These are phyloP conservation scores for Taenaris catops DNA, from an alignment of 2,888 invertebrate species.

Conservation along the genomic window DNA sequence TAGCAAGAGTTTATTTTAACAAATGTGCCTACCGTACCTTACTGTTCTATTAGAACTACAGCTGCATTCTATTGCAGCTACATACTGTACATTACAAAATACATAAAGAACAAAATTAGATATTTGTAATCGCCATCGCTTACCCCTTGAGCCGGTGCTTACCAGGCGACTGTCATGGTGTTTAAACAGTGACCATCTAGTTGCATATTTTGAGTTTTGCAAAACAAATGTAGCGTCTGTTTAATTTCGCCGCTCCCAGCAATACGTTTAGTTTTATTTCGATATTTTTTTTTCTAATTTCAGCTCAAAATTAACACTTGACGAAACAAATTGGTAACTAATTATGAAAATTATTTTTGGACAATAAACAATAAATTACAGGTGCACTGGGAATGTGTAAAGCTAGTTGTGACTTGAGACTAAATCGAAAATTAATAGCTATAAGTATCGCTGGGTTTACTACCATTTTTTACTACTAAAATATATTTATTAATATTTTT, in stretches of 20 bases:
- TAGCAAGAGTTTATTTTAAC: too few relatives aligned
- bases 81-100: too few relatives aligned
- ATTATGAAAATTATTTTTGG: background rate
- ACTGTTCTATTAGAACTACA: too few relatives aligned
- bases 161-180: too few relatives aligned
- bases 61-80: too few relatives aligned
- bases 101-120: too few relatives aligned
- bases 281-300: conserved; percentile 11
- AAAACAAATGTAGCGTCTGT: conserved; percentile 26
- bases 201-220: conserved; percentile 40
- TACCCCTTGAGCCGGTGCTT: too few relatives aligned
- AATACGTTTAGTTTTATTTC: conserved; percentile 10
- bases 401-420: background rate
- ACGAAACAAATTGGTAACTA: conserved; percentile 11
- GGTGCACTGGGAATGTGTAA: background rate
- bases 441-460: conserved; percentile 17
- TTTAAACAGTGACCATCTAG: too few relatives aligned
- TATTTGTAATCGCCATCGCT: too few relatives aligned
- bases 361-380: too few relatives aligned
- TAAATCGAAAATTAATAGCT: conserved; percentile 6
- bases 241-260: conserved; percentile 15
- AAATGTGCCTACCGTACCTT: too few relatives aligned
- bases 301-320: conserved; percentile 12
- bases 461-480: conserved; percentile 27
- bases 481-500: conserved; percentile 26